Evolutionary conservation across 1,140 invertebrate genomes (phyloP), one percentile per base, ranked within the genome.

Genomic region (Drosophila trapezifrons): DNA sequence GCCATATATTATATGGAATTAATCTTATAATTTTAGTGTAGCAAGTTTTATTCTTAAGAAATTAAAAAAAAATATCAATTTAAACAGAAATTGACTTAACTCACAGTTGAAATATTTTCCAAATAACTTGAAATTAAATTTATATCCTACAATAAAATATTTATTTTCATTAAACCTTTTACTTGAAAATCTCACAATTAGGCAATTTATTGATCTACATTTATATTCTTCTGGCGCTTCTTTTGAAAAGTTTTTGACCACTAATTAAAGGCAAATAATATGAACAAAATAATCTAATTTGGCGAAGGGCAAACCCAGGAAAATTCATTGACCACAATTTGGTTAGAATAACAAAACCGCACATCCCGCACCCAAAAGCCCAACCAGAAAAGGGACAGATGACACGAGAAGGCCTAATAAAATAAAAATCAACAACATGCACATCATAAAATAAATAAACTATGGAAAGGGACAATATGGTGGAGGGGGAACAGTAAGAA

Each of bases 401-500:
- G 49, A 38, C 64, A 38, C 64, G 40, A 49, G 67, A 49, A 71
- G 35, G 66, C 25, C 43, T 71, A 71, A 71, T 72, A 72, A 72
- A 72, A 72, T 75, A 87, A 78, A 82, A 79, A 71, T 32, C 76
- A 89, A 89, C 76, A 86, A 80, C 65, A 82, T 64, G 72, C 79
- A 83, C 79, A 89, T 80, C 85, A 89, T 87, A 87, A 89, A 87
- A 87, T 77, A 89, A 80, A 75, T 78, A 89, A 76, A 89, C 66
- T 57, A 57, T 56, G 51, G 64, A 47, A 40, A 12, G 46, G 22
- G 32, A 22, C 22, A 64, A 32, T 18, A 52, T 37, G 20, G 17
- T 17, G 2, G 3, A 8, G 15, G 37, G 13, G 49, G 8, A 12
- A 3, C 9, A 58, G 76, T 17, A 49, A 12, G 47, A 37, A 51